These are phyloP conservation scores for Phyllostomus hastatus DNA, from an alignment of 2,113 vertebrate species.

Conservation along the genomic window DNA sequence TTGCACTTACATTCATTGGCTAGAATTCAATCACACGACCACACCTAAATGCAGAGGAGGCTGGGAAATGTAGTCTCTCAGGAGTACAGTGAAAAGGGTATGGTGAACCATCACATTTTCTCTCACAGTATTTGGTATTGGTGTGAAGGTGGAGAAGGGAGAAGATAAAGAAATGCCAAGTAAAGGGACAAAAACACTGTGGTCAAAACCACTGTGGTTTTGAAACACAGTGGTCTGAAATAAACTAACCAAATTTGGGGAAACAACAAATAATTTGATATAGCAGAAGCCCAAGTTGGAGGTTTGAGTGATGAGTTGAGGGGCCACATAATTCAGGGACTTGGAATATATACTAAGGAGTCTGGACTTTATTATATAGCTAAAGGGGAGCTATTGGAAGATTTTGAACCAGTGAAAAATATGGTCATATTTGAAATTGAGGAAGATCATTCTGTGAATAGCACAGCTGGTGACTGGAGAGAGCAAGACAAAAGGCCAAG, in stretches of 20 bases:
- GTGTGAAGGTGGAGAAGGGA: background rate
- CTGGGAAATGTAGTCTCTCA: background rate
- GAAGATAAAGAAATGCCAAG: background rate
- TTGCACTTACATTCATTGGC: background rate
- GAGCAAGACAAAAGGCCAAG: background rate
- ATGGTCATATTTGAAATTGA: background rate
- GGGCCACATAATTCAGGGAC: background rate
- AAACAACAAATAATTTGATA: background rate
- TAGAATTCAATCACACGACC: background rate
- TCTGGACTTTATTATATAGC: background rate
- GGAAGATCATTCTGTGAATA: background rate
- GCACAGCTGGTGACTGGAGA: background rate
- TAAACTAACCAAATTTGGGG: background rate
- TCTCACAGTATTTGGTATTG: background rate
- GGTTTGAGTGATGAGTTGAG: background rate
- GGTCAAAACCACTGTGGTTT: no score
- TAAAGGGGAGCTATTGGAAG: background rate
- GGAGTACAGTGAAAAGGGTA: background rate
- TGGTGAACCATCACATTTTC: background rate
- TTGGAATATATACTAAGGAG: background rate
- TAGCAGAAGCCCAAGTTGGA: background rate
- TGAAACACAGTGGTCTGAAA: background rate
- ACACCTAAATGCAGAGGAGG: background rate
- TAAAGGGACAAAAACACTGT: background rate
- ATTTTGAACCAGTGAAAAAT: background rate